phyloP scores from a whole-genome alignment of 2,113 vertebrate species.

The Malurus melanocephalus region DNA sequence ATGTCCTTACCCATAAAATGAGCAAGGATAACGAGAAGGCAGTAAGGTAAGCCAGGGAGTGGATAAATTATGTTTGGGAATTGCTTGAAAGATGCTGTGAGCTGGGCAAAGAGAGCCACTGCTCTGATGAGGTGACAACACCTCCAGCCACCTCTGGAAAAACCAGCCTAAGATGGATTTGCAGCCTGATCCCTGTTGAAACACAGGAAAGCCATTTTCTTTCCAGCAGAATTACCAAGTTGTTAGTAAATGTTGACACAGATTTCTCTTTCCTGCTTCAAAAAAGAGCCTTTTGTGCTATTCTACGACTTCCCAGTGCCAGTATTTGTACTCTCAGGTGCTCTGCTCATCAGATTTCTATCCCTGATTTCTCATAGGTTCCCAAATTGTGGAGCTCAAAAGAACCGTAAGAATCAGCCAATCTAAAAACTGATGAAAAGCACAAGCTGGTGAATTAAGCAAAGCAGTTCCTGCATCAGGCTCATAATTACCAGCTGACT shows the following conservation, averaged over 20 bases:
- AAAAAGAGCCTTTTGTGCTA: background rate
- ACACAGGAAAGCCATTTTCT: background rate
- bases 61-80: conserved; percentile 36
- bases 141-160: background rate
- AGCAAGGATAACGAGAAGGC: background rate
- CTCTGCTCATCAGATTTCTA: conserved; percentile 15
- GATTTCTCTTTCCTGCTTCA: background rate
- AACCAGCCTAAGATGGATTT: background rate
- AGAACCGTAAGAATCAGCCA: conserved; percentile 38
- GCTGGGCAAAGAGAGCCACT: background rate
- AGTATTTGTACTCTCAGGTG: conserved; percentile 5
- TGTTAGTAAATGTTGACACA: background rate
- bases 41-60: background rate
- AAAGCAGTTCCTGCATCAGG: conserved; percentile 46
- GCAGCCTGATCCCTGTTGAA: background rate
- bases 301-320: background rate
- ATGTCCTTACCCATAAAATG: background rate
- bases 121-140: background rate
- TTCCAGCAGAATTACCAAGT: background rate
- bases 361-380: conserved; percentile 30
- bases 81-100: background rate
- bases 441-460: conserved; percentile 61
- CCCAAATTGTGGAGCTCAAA: conserved; percentile 35
- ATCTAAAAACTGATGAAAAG: conserved; percentile 55
- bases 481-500: conserved; percentile 57